Conservation (phyloP, 1,140 invertebrate genomes). For the Drosophila kikkawai region DNA sequence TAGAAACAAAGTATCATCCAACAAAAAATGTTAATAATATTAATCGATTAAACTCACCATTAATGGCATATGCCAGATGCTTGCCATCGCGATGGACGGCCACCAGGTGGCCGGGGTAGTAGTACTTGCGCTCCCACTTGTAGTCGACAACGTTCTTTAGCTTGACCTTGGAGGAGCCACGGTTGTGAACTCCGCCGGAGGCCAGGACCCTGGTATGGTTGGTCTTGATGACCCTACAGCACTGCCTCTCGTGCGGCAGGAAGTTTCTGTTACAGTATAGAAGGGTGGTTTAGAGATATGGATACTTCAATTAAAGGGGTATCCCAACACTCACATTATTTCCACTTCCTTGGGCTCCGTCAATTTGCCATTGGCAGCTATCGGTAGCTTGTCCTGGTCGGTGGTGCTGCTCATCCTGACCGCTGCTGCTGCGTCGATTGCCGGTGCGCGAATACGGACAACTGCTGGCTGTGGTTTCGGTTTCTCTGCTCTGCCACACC, state of each 20-base stretch:
- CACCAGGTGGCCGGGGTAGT: conserved; percentile 94
- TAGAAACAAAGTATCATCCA: too few species aligned
- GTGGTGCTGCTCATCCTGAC: conserved; percentile 54
- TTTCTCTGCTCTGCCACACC: conserved; percentile 69
- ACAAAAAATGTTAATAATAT: not conserved
- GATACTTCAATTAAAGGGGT: too few species aligned
- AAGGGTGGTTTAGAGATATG: not conserved
- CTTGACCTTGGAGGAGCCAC: conserved; percentile 95
- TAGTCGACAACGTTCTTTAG: conserved; percentile 96
- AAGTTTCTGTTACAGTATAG: conserved; percentile 84
- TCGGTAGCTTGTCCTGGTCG: conserved; percentile 50
- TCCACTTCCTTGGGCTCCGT: conserved; percentile 58
- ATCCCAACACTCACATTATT: conserved; percentile 49
- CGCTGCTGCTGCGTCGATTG: conserved; percentile 1
- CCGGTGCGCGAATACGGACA: conserved; percentile 5
- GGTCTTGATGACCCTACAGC: conserved; percentile 89
- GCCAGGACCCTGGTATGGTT: conserved; percentile 90
- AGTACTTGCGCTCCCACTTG: conserved; percentile 95
- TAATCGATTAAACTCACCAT: conserved; percentile 87
- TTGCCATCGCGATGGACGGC: conserved; percentile 94
- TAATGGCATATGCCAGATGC: conserved; percentile 95
- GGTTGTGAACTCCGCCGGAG: conserved; percentile 89
- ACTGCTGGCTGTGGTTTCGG: conserved; percentile 32
- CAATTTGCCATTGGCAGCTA: conserved; percentile 62
- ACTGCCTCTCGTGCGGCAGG: conserved; percentile 89